Evolutionary conservation across 1,140 invertebrate genomes (phyloP).

Genomic region (Antheraea pernyi): DNA sequence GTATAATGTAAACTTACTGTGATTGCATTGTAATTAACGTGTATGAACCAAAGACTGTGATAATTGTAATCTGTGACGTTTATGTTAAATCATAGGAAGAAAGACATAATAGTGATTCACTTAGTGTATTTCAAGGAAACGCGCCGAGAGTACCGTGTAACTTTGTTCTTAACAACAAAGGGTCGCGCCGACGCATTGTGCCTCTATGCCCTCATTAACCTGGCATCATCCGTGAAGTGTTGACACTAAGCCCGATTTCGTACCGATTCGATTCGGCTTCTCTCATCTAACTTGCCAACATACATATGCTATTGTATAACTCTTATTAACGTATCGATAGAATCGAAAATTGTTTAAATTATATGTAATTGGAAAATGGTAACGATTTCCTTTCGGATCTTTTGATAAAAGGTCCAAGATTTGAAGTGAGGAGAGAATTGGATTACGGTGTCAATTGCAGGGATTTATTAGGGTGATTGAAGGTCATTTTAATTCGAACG

Average conservation of each 20-base stretch:
- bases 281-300: slow-evolving; percentile 26
- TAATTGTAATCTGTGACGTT: too few species aligned
- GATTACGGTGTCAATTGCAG: slow-evolving; percentile 14
- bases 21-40: too few species aligned
- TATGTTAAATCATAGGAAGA: background rate
- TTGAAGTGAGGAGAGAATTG: slow-evolving; percentile 15
- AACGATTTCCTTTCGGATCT: slow-evolving; percentile 14
- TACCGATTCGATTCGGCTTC: slow-evolving; percentile 47
- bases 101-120: slow-evolving; percentile 10
- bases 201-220: slow-evolving; percentile 41
- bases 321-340: background rate
- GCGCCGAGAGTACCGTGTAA: slow-evolving; percentile 9
- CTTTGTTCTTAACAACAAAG: slow-evolving; percentile 36
- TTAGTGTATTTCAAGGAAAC: background rate
- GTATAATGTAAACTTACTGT: too few species aligned
- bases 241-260: slow-evolving; percentile 67
- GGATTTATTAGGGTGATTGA: slow-evolving; percentile 11
- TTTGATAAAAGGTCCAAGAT: slow-evolving; percentile 11
- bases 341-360: background rate
- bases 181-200: slow-evolving; percentile 35
- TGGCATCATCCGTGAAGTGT: slow-evolving; percentile 50
- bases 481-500: background rate
- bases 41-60: too few species aligned
- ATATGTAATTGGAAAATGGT: background rate
- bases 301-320: background rate